phyloP scores from a whole-genome alignment of 2,888 invertebrate species.

The Standfussiana lucernea region DNA sequence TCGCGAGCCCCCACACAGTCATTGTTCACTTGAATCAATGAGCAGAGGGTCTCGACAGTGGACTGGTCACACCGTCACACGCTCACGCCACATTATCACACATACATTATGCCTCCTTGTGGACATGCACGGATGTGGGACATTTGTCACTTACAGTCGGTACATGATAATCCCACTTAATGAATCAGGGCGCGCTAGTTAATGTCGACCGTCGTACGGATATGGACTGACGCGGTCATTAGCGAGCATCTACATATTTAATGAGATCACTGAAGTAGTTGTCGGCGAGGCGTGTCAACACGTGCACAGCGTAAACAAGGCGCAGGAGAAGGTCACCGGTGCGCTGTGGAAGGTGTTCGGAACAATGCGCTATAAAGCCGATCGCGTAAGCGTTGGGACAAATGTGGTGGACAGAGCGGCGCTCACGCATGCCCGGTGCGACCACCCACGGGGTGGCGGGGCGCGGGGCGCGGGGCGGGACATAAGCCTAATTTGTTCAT shows the following conservation, averaged over 20 bases:
- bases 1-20: neutral
- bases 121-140: constrained; percentile 22
- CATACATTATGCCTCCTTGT: neutral
- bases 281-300: neutral
- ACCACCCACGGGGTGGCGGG: neutral
- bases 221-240: constrained; percentile 31
- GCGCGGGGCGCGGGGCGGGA: neutral
- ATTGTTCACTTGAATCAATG: constrained; percentile 49
- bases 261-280: constrained; percentile 19
- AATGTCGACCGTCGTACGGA: neutral
- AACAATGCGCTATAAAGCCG: constrained; percentile 52
- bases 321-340: constrained; percentile 25
- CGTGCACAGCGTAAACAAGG: neutral
- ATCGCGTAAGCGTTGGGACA: constrained; percentile 2
- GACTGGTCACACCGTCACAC: neutral
- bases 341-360: neutral
- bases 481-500: neutral
- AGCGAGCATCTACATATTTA: constrained; percentile 19
- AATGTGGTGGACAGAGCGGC: neutral
- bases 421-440: neutral
- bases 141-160: constrained; percentile 18
- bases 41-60: neutral
- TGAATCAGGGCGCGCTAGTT: neutral
- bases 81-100: neutral
- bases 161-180: neutral